These are phyloP conservation scores for Suncus etruscus DNA, from an alignment of 2,113 vertebrate genomes.

Conservation along the genomic window DNA sequence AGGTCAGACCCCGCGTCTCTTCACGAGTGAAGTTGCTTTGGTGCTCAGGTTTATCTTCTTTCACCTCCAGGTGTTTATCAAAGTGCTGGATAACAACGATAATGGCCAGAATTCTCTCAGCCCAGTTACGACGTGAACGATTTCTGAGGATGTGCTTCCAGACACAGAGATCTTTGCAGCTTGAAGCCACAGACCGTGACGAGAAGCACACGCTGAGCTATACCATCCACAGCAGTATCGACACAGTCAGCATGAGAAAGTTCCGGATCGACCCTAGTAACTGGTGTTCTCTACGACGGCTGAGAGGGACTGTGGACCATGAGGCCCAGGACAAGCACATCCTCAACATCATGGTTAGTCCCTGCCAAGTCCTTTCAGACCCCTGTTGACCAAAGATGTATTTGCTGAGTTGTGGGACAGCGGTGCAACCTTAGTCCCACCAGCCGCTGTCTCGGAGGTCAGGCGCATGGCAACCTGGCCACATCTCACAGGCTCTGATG, in stretches of 20 bases:
- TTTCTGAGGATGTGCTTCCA: slow-evolving; percentile 94
- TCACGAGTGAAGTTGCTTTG: not conserved
- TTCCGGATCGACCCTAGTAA: slow-evolving; percentile 82
- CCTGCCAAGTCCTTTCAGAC: not conserved
- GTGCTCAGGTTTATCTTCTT: slow-evolving; percentile 60
- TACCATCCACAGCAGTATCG: slow-evolving; percentile 95
- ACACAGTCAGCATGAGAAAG: slow-evolving; percentile 93
- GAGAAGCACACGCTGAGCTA: slow-evolving; percentile 95
- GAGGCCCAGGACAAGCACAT: slow-evolving; percentile 96
- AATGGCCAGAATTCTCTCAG: slow-evolving; percentile 95
- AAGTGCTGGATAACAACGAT: slow-evolving; percentile 97
- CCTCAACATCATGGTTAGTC: slow-evolving; percentile 95
- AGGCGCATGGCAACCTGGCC: too few relatives aligned
- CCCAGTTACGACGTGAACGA: slow-evolving; percentile 93
- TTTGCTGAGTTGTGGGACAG: too few relatives aligned
- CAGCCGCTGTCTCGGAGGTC: too few relatives aligned
- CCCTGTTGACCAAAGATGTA: too few relatives aligned
- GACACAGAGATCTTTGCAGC: slow-evolving; percentile 95
- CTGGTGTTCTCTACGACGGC: slow-evolving; percentile 92
- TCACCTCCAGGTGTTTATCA: slow-evolving; percentile 93
- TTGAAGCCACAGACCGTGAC: slow-evolving; percentile 95
- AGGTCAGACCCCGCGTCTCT: not conserved
- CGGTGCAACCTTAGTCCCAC: too few relatives aligned
- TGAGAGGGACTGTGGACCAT: slow-evolving; percentile 94
- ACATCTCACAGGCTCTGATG: too few relatives aligned